A percentile compares a stretch with the other conserved stretches of the same genome.
Conservation (phyloP, 2,797 vertebrate genomes). For the Masticophis lateralis region DNA sequence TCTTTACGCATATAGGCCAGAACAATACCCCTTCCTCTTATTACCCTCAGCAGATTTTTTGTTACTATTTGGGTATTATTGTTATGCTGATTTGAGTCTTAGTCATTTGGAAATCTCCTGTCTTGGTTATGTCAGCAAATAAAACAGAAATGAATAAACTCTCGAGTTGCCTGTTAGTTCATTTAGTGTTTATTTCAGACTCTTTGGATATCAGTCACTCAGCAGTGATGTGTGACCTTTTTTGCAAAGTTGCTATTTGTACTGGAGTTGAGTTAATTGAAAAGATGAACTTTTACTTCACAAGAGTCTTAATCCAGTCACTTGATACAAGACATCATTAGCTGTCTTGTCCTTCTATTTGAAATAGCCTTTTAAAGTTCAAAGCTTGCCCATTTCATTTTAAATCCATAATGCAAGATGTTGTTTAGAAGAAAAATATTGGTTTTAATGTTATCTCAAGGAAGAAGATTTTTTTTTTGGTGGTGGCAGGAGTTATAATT, state of each 20-base stretch:
- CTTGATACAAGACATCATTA: slow-evolving; percentile 33
- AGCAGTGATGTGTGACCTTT: slow-evolving; percentile 53
- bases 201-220: slow-evolving; percentile 29
- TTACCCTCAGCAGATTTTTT: background rate
- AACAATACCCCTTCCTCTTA: background rate
- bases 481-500: background rate
- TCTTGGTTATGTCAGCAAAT: slow-evolving; percentile 8
- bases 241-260: slow-evolving; percentile 38
- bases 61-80: background rate
- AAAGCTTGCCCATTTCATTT: slow-evolving; percentile 2
- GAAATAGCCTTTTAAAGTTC: slow-evolving; percentile 37
- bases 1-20: background rate
- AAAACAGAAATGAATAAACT: slow-evolving; percentile 15
- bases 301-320: slow-evolving; percentile 41
- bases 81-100: background rate
- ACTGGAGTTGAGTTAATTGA: slow-evolving; percentile 54
- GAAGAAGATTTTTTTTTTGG: background rate
- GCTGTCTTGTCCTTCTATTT: slow-evolving; percentile 22
- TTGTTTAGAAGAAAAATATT: slow-evolving; percentile 7
- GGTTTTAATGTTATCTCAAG: slow-evolving; percentile 16
- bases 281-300: slow-evolving; percentile 61
- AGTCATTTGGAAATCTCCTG: background rate
- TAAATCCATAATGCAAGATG: slow-evolving; percentile 25
- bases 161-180: slow-evolving; percentile 11
- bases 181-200: slow-evolving; percentile 39